Evolutionary conservation across 2,113 vertebrate species (phyloP).

Genomic region (Hiodon tergisus): DNA sequence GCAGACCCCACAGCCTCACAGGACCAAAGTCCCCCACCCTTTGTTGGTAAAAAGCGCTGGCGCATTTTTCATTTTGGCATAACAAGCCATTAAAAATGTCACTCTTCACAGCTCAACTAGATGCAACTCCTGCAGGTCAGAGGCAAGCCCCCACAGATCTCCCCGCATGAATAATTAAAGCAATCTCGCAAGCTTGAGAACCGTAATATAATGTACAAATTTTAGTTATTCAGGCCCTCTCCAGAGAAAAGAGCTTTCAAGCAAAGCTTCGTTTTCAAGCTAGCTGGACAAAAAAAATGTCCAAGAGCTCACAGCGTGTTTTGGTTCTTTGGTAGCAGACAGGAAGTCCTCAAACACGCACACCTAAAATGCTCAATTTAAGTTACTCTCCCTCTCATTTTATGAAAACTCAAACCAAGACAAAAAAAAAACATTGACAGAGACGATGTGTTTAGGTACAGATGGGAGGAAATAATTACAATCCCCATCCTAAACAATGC

Average conservation of each 20-base stretch:
- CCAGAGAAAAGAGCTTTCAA: not conserved
- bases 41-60: not conserved
- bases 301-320: no score
- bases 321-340: no score
- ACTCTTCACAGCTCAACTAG: not conserved
- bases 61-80: not conserved
- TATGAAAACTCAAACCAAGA: not conserved
- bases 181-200: not conserved
- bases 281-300: no score
- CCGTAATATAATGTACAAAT: not conserved
- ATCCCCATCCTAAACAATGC: no score
- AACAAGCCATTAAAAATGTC: not conserved
- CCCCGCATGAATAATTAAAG: not conserved
- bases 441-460: not conserved
- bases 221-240: not conserved
- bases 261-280: not conserved
- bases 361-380: no score
- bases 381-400: not conserved
- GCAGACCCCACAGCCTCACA: not conserved
- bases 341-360: no score
- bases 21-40: no score
- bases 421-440: not conserved
- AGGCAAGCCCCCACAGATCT: not conserved
- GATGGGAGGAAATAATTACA: not conserved
- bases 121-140: not conserved